These are phyloP conservation scores for Cyanoramphus novaezelandiae DNA, from an alignment of 2,113 vertebrate species.

Conservation along the genomic window DNA sequence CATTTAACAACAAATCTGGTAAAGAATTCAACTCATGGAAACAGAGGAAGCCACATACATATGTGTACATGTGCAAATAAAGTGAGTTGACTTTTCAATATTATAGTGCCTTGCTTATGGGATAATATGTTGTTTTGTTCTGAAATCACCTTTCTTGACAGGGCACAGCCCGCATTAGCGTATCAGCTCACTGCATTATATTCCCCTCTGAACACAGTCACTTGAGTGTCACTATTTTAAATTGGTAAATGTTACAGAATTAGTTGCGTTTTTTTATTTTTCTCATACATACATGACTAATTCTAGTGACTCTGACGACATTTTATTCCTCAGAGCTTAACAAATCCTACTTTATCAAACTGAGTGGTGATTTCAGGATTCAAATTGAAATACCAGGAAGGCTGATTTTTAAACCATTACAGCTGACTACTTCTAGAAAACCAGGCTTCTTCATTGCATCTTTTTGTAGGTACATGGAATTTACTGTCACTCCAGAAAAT, in stretches of 20 bases:
- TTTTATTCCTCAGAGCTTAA: not conserved
- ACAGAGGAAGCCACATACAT: not conserved
- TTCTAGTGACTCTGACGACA: not conserved
- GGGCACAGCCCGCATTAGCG: not conserved
- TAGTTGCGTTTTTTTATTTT: not conserved
- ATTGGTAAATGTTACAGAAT: not conserved
- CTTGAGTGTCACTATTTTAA: not conserved
- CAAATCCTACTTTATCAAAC: not conserved
- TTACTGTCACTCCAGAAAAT: not conserved
- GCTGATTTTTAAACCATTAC: not conserved
- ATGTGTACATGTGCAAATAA: not conserved
- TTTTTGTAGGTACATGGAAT: not conserved
- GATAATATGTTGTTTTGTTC: not conserved
- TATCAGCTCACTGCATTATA: not conserved
- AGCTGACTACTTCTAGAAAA: not conserved
- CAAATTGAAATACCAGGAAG: not conserved
- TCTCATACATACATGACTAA: not conserved
- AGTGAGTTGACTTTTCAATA: not conserved
- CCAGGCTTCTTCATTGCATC: not conserved
- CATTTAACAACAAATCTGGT: not conserved
- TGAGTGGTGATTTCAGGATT: not conserved
- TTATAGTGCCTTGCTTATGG: not conserved
- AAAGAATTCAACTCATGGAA: not conserved
- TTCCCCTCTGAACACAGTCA: not conserved
- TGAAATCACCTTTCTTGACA: slow-evolving; percentile 12